Conservation (phyloP, 2,888 invertebrate genomes). For the Drosophila ezoana region DNA sequence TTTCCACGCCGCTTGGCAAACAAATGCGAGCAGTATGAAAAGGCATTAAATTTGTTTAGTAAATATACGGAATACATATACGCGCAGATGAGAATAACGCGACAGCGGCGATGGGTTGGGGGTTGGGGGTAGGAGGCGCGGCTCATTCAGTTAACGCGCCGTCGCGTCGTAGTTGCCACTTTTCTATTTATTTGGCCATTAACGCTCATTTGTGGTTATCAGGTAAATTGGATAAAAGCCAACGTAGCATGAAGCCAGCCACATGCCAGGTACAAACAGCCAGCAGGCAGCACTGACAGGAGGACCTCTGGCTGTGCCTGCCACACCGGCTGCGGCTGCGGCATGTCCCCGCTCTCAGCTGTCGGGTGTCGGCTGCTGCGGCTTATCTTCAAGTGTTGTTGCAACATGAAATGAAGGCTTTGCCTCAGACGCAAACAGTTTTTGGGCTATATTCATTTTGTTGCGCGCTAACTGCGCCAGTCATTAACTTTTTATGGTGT, state of each 20-base stretch:
- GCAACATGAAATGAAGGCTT: constrained; percentile 68
- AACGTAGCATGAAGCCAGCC: constrained; percentile 73
- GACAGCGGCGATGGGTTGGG: neutral
- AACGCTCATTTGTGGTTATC: constrained; percentile 80
- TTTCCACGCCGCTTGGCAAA: constrained; percentile 35
- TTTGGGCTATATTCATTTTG: constrained; percentile 49
- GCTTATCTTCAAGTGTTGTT: constrained; percentile 74
- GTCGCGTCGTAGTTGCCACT: constrained; percentile 75
- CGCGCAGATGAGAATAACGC: constrained; percentile 30
- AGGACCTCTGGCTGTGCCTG: constrained; percentile 17
- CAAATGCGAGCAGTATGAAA: constrained; percentile 31
- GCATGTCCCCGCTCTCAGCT: constrained; percentile 27
- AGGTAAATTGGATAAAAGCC: constrained; percentile 81
- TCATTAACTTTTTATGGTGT: constrained; percentile 70
- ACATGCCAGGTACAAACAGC: constrained; percentile 40
- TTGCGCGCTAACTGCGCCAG: constrained; percentile 58
- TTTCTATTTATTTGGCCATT: constrained; percentile 80
- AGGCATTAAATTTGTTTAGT: constrained; percentile 73
- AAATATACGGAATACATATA: constrained; percentile 59
- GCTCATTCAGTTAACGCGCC: constrained; percentile 67
- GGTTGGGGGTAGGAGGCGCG: neutral
- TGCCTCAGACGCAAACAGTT: constrained; percentile 38
- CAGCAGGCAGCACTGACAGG: constrained; percentile 15
- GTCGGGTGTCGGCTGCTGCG: constrained; percentile 5
- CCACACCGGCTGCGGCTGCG: constrained; percentile 15